A percentile compares a stretch with the other conserved stretches of the same genome.
Evolutionary conservation across 2,797 vertebrate genomes (phyloP).

Genomic region (Cuniculus paca): DNA sequence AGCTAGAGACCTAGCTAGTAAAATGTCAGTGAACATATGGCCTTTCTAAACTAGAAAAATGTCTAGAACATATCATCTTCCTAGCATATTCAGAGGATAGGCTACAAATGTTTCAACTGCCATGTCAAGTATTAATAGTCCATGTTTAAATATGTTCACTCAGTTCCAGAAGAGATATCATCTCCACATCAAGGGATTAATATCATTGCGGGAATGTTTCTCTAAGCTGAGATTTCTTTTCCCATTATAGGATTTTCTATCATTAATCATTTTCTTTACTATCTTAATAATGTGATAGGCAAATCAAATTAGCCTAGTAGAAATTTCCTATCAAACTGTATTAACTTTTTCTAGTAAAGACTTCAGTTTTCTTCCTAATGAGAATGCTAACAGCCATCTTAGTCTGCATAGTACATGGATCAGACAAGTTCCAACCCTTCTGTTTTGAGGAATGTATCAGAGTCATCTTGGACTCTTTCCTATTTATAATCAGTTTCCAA

Average conservation of each 20-base stretch:
- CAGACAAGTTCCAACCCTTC: not conserved
- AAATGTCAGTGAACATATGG: slow-evolving; percentile 58
- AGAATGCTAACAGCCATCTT: slow-evolving; percentile 46
- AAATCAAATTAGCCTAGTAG: slow-evolving; percentile 79
- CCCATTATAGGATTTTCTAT: slow-evolving; percentile 69
- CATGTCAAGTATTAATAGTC: slow-evolving; percentile 78
- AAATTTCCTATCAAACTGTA: slow-evolving; percentile 65
- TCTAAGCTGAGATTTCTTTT: slow-evolving; percentile 51
- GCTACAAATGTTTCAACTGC: slow-evolving; percentile 66
- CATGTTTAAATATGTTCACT: slow-evolving; percentile 73
- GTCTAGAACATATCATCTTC: slow-evolving; percentile 26
- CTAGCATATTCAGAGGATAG: slow-evolving; percentile 43
- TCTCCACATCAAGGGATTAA: slow-evolving; percentile 79
- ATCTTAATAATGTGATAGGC: slow-evolving; percentile 75
- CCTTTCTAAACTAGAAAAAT: slow-evolving; percentile 48
- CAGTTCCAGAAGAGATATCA: slow-evolving; percentile 78
- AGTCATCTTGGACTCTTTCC: not conserved
- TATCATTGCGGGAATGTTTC: slow-evolving; percentile 79
- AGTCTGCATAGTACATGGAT: not conserved
- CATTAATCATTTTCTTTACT: slow-evolving; percentile 81
- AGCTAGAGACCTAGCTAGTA: slow-evolving; percentile 25
- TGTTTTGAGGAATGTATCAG: not conserved
- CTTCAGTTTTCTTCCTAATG: slow-evolving; percentile 48
- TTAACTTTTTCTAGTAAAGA: slow-evolving; percentile 65
- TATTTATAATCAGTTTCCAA: not conserved